A percentile compares a stretch with the other conserved stretches of the same genome.
Conservation (phyloP, 2,888 invertebrate genomes). For the Atherix ibis region DNA sequence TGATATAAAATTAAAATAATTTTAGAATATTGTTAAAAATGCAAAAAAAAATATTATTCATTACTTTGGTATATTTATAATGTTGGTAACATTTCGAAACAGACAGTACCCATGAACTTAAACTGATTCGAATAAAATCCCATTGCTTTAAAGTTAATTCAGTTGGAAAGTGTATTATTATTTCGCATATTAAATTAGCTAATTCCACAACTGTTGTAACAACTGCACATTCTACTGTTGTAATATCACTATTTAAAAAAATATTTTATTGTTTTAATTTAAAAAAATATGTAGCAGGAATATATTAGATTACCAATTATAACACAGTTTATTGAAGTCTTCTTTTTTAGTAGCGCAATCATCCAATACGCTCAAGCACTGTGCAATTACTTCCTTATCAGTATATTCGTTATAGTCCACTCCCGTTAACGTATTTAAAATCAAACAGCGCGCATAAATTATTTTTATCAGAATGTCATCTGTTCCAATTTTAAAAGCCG, state of each 20-base stretch:
- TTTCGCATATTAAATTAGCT: conserved; percentile 23
- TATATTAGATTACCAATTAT: conserved; percentile 31
- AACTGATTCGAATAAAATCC: conserved; percentile 57
- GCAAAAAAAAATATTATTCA: not conserved
- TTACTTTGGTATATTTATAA: conserved; percentile 35
- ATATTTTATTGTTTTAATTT: not conserved
- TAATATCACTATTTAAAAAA: conserved; percentile 1
- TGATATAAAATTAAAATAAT: conserved; percentile 2
- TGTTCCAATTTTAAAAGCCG: no score
- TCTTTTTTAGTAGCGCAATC: conserved; percentile 22
- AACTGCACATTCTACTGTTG: conserved; percentile 15
- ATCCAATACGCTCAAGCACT: conserved; percentile 23
- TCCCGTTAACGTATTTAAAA: no score
- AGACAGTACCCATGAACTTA: conserved; percentile 49
- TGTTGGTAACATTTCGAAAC: conserved; percentile 31
- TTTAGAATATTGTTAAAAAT: not conserved
- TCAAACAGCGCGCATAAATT: no score
- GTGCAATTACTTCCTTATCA: conserved; percentile 22
- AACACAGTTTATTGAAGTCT: conserved; percentile 24
- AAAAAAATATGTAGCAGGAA: not conserved
- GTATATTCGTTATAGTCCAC: conserved; percentile 23
- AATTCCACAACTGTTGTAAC: conserved; percentile 23
- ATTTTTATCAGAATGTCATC: no score
- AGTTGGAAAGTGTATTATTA: conserved; percentile 22
- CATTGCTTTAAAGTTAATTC: conserved; percentile 38